Base-by-base conservation (phyloP, 2,888 invertebrate genomes). In the Argyra leucocephala region DNA sequence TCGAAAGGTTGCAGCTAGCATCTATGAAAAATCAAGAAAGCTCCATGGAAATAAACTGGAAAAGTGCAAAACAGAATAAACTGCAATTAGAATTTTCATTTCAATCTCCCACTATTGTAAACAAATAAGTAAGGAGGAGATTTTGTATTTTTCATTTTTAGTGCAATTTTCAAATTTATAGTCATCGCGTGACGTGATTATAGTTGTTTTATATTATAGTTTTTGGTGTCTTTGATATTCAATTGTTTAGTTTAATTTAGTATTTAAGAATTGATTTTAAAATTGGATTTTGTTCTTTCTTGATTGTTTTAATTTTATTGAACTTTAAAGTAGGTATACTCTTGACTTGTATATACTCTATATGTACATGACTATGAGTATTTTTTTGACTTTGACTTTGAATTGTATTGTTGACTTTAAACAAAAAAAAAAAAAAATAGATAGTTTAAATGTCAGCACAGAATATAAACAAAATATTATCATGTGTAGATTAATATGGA, bases 101-200 rank as follows among this genome's bases (percentile, higher is more conserved):
- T n/a, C n/a, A n/a, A n/a, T n/a, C n/a, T n/a, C n/a, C n/a, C n/a
- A n/a, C n/a, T n/a, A n/a, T n/a, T n/a, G n/a, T n/a, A n/a, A n/a
- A n/a, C n/a, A n/a, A n/a, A n/a, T n/a, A n/a, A n/a, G n/a, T n/a
- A n/a, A n/a, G n/a, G n/a, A n/a, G n/a, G n/a, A n/a, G n/a, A n/a
- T n/a, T n/a, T n/a, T n/a, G n/a, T 31, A 12, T 7, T 31, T 31
- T 26, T 26, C 9, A 26, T 26, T 26, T 31, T 31, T 7, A 12
- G 31, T 12, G 31, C 31, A 31, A 48, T 31, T 31, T 31, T 31
- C 5, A 5, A 48, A 48, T 15, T n/a, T 48, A 48, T 48, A 15
- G 48, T 48, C 48, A 48, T 48, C 48, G 48, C 48, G 48, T 48
- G 48, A 18, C 48, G 48, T 48, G 48, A 48, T 48, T 48, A 18